phyloP scores from a whole-genome alignment of 2,888 invertebrate genomes.

The Agriopis marginaria region DNA sequence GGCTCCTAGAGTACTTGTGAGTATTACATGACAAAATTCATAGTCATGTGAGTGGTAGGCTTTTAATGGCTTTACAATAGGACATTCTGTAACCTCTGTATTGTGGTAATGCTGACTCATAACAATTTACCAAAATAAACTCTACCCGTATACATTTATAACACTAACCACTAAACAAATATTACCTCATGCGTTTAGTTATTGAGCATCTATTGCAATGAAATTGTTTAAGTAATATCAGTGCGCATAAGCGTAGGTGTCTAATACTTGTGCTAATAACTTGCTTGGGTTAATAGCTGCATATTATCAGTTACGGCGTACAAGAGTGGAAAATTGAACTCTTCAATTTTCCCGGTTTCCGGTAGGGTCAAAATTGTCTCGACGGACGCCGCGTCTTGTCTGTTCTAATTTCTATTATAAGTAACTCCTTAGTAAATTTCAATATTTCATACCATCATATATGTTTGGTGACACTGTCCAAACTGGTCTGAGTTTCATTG shows the following conservation, averaged over 20 bases:
- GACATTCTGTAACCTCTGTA: neutral
- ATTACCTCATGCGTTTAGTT: slow-evolving; percentile 7
- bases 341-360: too few relatives aligned
- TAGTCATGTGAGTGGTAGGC: neutral
- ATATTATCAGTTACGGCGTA: too few relatives aligned
- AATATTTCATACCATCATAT: too few relatives aligned
- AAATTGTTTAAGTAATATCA: slow-evolving; percentile 1
- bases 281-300: neutral
- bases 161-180: slow-evolving; percentile 19
- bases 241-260: neutral
- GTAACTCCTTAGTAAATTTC: too few relatives aligned
- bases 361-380: too few relatives aligned
- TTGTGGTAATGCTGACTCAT: neutral
- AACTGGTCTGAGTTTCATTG: too few relatives aligned
- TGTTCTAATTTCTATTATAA: too few relatives aligned
- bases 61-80: neutral
- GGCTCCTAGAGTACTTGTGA: too few relatives aligned
- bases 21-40: neutral
- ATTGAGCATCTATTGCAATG: neutral
- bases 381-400: too few relatives aligned
- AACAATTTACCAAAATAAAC: slow-evolving; percentile 3
- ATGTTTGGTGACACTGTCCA: too few relatives aligned
- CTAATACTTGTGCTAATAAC: neutral
- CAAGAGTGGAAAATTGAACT: neutral
- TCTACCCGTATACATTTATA: neutral